phyloP scores from a whole-genome alignment of 1,140 invertebrate genomes.

The Drosophila guanche region DNA sequence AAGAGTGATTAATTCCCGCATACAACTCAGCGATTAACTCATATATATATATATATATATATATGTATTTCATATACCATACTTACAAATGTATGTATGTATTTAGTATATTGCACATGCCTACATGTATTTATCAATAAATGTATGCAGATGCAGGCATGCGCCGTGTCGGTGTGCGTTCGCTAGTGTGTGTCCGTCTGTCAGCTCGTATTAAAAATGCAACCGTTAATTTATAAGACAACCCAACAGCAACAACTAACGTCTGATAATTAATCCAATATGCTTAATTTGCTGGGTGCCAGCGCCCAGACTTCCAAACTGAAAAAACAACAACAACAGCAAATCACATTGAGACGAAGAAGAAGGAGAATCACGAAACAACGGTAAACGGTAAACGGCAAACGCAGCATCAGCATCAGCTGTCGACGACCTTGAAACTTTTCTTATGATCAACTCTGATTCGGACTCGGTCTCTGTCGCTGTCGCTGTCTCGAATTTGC shows the following conservation, averaged over 20 bases:
- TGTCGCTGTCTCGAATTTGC: background rate
- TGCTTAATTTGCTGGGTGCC: slow-evolving; percentile 51
- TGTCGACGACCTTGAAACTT: slow-evolving; percentile 71
- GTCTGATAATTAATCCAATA: slow-evolving; percentile 75
- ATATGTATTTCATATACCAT: background rate
- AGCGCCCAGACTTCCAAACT: background rate
- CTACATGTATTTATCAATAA: slow-evolving; percentile 17
- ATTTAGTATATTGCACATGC: slow-evolving; percentile 7
- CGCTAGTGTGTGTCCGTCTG: slow-evolving; percentile 42
- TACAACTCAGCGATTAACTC: slow-evolving; percentile 51
- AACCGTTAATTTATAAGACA: slow-evolving; percentile 81
- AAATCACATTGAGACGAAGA: slow-evolving; percentile 5
- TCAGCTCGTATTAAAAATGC: slow-evolving; percentile 76
- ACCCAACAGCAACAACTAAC: slow-evolving; percentile 38
- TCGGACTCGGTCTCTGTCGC: background rate
- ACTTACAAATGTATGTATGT: slow-evolving; percentile 13
- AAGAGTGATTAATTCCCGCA: slow-evolving; percentile 69
- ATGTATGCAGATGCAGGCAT: slow-evolving; percentile 18
- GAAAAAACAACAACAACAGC: slow-evolving; percentile 10
- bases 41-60: slow-evolving; percentile 25
- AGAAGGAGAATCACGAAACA: slow-evolving; percentile 7
- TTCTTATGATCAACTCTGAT: slow-evolving; percentile 49
- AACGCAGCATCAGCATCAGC: slow-evolving; percentile 22
- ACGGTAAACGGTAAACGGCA: background rate
- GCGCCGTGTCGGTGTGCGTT: slow-evolving; percentile 1